Percentiles rank a stretch among this genome's conserved stretches.
phyloP scores from a whole-genome alignment of 2,797 vertebrate genomes.

The Scarus forsteni region DNA sequence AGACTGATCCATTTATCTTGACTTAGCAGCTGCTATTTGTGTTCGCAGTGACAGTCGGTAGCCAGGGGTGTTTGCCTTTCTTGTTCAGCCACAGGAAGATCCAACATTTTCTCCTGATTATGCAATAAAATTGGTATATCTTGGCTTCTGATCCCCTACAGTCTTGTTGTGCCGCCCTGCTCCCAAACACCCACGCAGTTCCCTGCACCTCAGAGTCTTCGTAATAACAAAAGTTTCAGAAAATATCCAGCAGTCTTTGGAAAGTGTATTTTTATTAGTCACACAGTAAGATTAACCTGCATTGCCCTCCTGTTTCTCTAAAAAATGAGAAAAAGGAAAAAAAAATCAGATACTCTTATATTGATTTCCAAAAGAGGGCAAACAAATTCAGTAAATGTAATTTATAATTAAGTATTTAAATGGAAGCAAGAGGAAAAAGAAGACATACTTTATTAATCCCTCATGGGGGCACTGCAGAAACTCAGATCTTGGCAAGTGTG shows the following conservation, averaged over 20 bases:
- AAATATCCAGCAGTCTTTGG: slow-evolving; percentile 3
- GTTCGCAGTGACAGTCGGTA: slow-evolving; percentile 1
- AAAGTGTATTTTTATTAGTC: not conserved
- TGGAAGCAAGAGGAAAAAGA: too few relatives aligned
- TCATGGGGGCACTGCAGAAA: too few relatives aligned
- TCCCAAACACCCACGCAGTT: not conserved
- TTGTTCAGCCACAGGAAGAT: slow-evolving; percentile 2
- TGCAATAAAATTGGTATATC: slow-evolving; percentile 20
- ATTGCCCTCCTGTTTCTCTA: too few relatives aligned
- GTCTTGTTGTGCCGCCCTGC: not conserved
- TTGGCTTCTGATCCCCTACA: slow-evolving; percentile 8
- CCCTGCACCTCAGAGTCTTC: not conserved
- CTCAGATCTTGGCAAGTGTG: too few relatives aligned
- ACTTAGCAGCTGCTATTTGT: slow-evolving; percentile 1
- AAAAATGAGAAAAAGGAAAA: not conserved
- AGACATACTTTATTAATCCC: too few relatives aligned
- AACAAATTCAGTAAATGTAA: too few relatives aligned
- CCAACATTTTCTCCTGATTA: not conserved
- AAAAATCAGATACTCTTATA: not conserved
- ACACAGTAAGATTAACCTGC: not conserved
- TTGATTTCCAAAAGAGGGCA: too few relatives aligned
- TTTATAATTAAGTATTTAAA: too few relatives aligned
- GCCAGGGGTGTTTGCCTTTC: not conserved
- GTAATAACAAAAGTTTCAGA: not conserved
- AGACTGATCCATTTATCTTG: slow-evolving; percentile 25